phyloP scores from a whole-genome alignment of 2,888 invertebrate genomes.

The Eupithecia insigniata region DNA sequence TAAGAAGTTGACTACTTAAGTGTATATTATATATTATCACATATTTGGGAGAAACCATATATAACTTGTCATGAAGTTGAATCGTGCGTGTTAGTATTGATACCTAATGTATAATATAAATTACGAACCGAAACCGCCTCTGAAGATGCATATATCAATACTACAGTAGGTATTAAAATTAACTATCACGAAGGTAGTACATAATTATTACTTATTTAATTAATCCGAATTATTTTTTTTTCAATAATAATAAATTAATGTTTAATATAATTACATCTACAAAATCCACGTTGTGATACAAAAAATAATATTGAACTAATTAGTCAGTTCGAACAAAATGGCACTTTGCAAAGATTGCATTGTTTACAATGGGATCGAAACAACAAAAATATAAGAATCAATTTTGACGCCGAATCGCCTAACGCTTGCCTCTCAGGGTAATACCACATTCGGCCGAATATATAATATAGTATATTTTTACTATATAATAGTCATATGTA shows the following conservation, averaged over 20 bases:
- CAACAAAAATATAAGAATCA: slow-evolving; percentile 62
- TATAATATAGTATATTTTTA: slow-evolving; percentile 82
- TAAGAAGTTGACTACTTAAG: slow-evolving; percentile 24
- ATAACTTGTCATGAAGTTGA: slow-evolving; percentile 69
- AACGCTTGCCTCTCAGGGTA: slow-evolving; percentile 90
- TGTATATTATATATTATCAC: slow-evolving; percentile 52
- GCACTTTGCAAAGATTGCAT: slow-evolving; percentile 80
- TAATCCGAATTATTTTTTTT: slow-evolving; percentile 70
- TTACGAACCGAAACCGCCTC: slow-evolving; percentile 74
- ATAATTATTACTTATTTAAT: slow-evolving; percentile 70
- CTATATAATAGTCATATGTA: slow-evolving; percentile 84
- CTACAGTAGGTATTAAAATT: slow-evolving; percentile 75
- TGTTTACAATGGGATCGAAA: slow-evolving; percentile 69
- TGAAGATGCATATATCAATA: slow-evolving; percentile 66
- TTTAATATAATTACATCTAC: slow-evolving; percentile 65
- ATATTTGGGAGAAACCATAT: slow-evolving; percentile 49
- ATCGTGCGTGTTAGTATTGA: slow-evolving; percentile 62
- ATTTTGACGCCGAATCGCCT: slow-evolving; percentile 81
- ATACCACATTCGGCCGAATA: slow-evolving; percentile 86
- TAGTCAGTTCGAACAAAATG: slow-evolving; percentile 77
- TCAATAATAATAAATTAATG: slow-evolving; percentile 69
- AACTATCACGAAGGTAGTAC: slow-evolving; percentile 81
- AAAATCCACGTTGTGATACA: slow-evolving; percentile 67
- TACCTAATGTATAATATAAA: slow-evolving; percentile 53
- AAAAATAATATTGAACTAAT: slow-evolving; percentile 63